Evolutionary conservation across 2,888 invertebrate species (phyloP), one percentile per base, ranked within the genome.

Genomic region (Ditula angustiorana): DNA sequence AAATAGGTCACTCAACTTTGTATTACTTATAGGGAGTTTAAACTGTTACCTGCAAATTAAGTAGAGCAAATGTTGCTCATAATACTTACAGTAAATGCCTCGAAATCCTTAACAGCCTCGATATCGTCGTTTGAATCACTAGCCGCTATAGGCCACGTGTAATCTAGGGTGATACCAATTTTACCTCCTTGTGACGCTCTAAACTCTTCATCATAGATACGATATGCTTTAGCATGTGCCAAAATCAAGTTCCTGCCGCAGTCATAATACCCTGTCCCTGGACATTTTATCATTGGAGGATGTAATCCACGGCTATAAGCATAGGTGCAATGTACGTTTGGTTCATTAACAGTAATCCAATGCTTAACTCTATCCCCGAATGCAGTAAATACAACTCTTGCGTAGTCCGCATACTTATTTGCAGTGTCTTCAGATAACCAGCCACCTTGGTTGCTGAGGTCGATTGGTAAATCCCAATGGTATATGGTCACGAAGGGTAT

Each of bases 271-370:
- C 91, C 94, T 26, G 88, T 80, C 0, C 93, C 94, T 0, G 92
- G 91, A 23, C 70, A 69, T 21, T 13, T 28, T 0, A 67, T 52
- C 1, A 62, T 55, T 80, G 83, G 67, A 1, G 93, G 88, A 26
- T 72, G 70, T 5, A n/a, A 2, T 0, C 47, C 72, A 0, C n/a
- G 0, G 0, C 84, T 86, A 72, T 93, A 94, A 1, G 64, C 67
- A 11, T 56, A 46, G 23, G 41, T 47, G 66, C 88, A 87, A 61
- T 85, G 80, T 19, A 83, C 70, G 62, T 77, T 82, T 0, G 95
- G 95, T 72, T 96, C 96, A 76, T 96, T 96, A 47, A 96, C 87
- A 0, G 95, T 96, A 0, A 95, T 93, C 95, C 96, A 96, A 46
- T 89, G 76, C 74, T 89, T 93, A 0, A 95, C 93, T 65, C 94